These are phyloP conservation scores for Tauraco hartlaubi DNA, from an alignment of 2,797 vertebrate genomes.

Conservation along the genomic window DNA sequence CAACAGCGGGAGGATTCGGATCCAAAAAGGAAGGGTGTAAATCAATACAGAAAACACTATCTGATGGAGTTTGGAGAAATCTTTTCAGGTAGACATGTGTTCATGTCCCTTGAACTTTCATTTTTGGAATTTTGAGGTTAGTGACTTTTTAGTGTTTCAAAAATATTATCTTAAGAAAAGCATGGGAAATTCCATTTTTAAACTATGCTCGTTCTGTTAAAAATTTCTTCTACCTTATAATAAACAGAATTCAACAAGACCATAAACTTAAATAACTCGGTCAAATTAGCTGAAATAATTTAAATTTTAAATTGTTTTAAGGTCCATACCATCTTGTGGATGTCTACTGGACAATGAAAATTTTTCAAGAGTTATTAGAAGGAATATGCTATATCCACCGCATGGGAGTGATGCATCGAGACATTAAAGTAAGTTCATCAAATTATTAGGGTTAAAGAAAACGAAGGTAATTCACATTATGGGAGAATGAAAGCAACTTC, in stretches of 20 bases:
- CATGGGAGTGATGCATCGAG: slow-evolving; percentile 94
- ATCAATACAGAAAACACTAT: neutral
- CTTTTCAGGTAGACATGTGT: neutral
- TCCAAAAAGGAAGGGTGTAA: neutral
- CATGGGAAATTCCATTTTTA: neutral
- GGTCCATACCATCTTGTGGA: slow-evolving; percentile 87
- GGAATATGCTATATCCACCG: slow-evolving; percentile 96
- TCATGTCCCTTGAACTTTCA: neutral
- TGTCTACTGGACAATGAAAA: slow-evolving; percentile 79
- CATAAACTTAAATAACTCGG: neutral
- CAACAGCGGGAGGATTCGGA: neutral
- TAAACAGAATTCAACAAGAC: neutral
- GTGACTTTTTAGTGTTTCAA: neutral
- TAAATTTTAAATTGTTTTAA: slow-evolving; percentile 54
- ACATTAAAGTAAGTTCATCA: slow-evolving; percentile 90
- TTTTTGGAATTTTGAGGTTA: neutral
- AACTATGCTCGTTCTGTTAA: neutral
- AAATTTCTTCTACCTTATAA: neutral
- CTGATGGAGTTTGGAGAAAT: neutral
- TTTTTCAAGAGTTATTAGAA: slow-evolving; percentile 90
- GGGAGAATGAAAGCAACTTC: neutral
- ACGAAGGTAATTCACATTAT: neutral
- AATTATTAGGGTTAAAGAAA: neutral
- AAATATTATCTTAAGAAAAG: neutral
- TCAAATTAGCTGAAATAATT: neutral